Evolutionary conservation across 2,888 invertebrate genomes (phyloP).

Genomic region (Hypomecis atomaria): DNA sequence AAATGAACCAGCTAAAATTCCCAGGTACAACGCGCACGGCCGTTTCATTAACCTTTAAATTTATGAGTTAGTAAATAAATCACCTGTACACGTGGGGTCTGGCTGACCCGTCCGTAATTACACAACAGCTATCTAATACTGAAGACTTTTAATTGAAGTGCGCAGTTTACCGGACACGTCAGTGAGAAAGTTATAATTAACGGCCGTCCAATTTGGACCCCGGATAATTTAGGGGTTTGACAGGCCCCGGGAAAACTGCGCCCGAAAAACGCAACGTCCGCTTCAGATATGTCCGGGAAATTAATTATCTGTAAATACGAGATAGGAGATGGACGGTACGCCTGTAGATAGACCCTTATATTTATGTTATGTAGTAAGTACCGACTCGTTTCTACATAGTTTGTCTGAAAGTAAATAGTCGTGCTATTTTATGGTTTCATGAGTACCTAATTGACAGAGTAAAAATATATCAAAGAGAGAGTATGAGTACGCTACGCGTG

Average conservation of each 20-base stretch:
- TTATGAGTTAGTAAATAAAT: slow-evolving; percentile 39
- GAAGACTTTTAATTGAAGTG: slow-evolving; percentile 70
- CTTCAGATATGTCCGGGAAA: slow-evolving; percentile 37
- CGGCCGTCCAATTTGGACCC: slow-evolving; percentile 63
- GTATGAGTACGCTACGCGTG: too few species aligned
- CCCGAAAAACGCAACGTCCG: slow-evolving; percentile 40
- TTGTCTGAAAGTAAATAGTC: not conserved
- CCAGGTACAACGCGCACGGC: slow-evolving; percentile 27
- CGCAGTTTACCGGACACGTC: slow-evolving; percentile 65
- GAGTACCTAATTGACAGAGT: too few species aligned
- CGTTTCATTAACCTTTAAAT: slow-evolving; percentile 38
- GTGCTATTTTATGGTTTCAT: too few species aligned
- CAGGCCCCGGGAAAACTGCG: slow-evolving; percentile 46
- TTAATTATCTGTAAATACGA: slow-evolving; percentile 39
- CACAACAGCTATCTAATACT: slow-evolving; percentile 55
- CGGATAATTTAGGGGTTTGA: slow-evolving; percentile 70
- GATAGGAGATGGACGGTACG: slow-evolving; percentile 14
- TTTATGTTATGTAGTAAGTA: not conserved
- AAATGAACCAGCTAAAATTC: slow-evolving; percentile 21
- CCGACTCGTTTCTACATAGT: not conserved
- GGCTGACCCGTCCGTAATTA: slow-evolving; percentile 46
- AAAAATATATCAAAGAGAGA: too few species aligned
- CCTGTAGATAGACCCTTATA: not conserved
- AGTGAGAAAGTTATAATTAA: slow-evolving; percentile 76
- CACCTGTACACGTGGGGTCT: slow-evolving; percentile 34